These are phyloP conservation scores for Emberiza fucata DNA, from an alignment of 2,113 vertebrate species.

Conservation along the genomic window DNA sequence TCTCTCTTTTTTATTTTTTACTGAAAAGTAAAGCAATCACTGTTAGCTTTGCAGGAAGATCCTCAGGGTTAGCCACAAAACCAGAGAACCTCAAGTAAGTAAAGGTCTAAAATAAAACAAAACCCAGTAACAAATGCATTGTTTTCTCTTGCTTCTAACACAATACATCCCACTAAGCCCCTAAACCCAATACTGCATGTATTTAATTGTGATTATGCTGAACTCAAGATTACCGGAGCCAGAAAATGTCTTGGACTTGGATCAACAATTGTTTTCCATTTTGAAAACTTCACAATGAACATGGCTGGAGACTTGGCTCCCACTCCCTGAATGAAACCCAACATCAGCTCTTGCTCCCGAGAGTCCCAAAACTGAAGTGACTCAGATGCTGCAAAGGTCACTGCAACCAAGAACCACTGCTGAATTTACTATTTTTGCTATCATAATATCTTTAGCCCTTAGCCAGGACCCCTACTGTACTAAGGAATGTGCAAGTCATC, in stretches of 20 bases:
- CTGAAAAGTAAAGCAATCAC: background rate
- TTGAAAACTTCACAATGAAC: slow-evolving; percentile 62
- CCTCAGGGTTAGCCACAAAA: slow-evolving; percentile 24
- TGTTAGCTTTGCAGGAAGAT: background rate
- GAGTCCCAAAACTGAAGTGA: background rate
- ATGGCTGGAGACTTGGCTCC: slow-evolving; percentile 51
- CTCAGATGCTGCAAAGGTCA: slow-evolving; percentile 37
- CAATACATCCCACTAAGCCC: slow-evolving; percentile 44
- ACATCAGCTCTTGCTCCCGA: background rate
- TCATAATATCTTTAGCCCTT: background rate
- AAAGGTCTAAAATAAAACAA: slow-evolving; percentile 43
- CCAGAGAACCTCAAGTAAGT: slow-evolving; percentile 13
- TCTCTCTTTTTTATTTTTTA: background rate
- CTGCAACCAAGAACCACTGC: background rate
- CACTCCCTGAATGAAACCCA: background rate
- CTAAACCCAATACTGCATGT: slow-evolving; percentile 37
- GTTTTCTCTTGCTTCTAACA: slow-evolving; percentile 57
- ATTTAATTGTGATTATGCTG: slow-evolving; percentile 57
- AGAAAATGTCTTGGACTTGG: slow-evolving; percentile 39
- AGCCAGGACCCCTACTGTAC: background rate
- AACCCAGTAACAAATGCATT: background rate
- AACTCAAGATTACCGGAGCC: slow-evolving; percentile 36
- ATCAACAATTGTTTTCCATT: slow-evolving; percentile 63
- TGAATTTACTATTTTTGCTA: slow-evolving; percentile 49
- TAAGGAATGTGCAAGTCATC: background rate